These are phyloP conservation scores for Meteorus sp. DNA, from an alignment of 1,140 invertebrate genomes.

Conservation along the genomic window DNA sequence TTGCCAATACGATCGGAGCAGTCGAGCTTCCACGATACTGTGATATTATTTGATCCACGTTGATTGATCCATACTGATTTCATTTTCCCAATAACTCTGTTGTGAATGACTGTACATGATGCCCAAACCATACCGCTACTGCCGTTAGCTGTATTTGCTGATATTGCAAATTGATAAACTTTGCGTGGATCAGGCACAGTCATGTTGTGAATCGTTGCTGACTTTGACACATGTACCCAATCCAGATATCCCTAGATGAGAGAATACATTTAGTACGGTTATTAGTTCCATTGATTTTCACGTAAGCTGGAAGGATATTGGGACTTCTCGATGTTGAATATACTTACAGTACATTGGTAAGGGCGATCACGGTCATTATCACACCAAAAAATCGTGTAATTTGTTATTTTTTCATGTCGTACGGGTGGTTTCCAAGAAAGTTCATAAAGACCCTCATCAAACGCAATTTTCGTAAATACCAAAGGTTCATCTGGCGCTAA, in stretches of 20 bases:
- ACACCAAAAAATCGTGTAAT: conserved; percentile 79
- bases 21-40: conserved; percentile 70
- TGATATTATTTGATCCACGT: conserved; percentile 63
- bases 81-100: conserved; percentile 68
- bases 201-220: conserved; percentile 57
- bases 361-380: conserved; percentile 63
- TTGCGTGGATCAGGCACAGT: conserved; percentile 56
- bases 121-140: conserved; percentile 81
- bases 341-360: conserved; percentile 63
- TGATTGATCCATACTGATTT: conserved; percentile 66
- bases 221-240: conserved; percentile 60
- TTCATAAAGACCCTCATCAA: conserved; percentile 68
- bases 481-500: conserved; percentile 58
- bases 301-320: too few relatives aligned
- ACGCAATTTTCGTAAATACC: conserved; percentile 70
- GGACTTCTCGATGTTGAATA: too few relatives aligned
- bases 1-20: conserved; percentile 70
- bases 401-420: conserved; percentile 46
- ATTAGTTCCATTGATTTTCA: too few relatives aligned
- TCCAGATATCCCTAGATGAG: conserved; percentile 60
- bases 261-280: too few relatives aligned
- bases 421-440: conserved; percentile 68
- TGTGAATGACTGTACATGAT: conserved; percentile 72
- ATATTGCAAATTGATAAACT: conserved; percentile 71
- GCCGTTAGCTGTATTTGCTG: conserved; percentile 64